Conservation (phyloP, 2,888 invertebrate species). For the Tromatobia lineatoria region DNA sequence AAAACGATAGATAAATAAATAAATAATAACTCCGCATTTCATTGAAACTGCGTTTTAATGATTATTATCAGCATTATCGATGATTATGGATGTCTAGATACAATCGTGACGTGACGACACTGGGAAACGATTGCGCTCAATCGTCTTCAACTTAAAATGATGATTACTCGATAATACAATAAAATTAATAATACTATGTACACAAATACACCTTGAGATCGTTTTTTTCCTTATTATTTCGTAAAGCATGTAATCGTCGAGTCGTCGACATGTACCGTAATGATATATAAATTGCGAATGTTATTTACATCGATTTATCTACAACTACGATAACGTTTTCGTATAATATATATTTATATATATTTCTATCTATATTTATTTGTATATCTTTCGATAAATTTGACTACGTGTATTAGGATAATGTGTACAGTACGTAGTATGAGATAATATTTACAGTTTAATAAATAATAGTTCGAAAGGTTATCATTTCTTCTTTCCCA, state of each 20-base stretch:
- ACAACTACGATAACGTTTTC: slow-evolving; percentile 61
- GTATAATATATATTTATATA: slow-evolving; percentile 61
- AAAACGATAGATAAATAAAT: not conserved
- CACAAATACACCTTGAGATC: slow-evolving; percentile 63
- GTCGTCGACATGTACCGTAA: slow-evolving; percentile 42
- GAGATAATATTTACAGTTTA: slow-evolving; percentile 64
- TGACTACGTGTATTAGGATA: slow-evolving; percentile 37
- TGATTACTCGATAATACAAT: slow-evolving; percentile 44
- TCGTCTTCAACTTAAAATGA: slow-evolving; percentile 35
- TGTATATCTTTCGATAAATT: slow-evolving; percentile 43
- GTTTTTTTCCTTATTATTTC: slow-evolving; percentile 37
- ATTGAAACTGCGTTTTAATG: slow-evolving; percentile 78
- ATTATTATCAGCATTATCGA: slow-evolving; percentile 70
- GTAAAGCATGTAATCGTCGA: slow-evolving; percentile 49
- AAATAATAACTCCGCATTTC: too few relatives aligned
- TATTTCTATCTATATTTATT: slow-evolving; percentile 63
- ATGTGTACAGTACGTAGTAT: slow-evolving; percentile 58
- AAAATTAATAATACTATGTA: slow-evolving; percentile 64
- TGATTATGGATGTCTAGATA: slow-evolving; percentile 75
- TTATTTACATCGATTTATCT: slow-evolving; percentile 64
- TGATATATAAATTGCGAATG: slow-evolving; percentile 37
- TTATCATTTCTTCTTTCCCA: not conserved
- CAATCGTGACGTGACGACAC: slow-evolving; percentile 75
- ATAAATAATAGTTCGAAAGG: slow-evolving; percentile 66
- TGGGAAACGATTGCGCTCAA: slow-evolving; percentile 65